phyloP scores from a whole-genome alignment of 2,797 vertebrate species.

The Numenius phaeopus region DNA sequence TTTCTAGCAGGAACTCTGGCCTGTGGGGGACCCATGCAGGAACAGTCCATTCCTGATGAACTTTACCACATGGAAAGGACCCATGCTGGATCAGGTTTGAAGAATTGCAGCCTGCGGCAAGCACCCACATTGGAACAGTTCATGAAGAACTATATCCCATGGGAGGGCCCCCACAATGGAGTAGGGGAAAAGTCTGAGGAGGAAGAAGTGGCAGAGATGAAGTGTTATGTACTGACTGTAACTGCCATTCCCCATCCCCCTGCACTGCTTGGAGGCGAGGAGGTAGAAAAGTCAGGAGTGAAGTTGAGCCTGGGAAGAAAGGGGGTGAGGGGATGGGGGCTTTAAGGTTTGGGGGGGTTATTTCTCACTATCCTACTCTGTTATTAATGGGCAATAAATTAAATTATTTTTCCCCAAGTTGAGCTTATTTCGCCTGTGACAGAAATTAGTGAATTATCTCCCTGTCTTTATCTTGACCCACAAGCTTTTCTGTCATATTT shows the following conservation, averaged over 20 bases:
- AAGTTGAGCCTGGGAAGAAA: neutral
- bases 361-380: neutral
- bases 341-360: neutral
- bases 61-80: neutral
- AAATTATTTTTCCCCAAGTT: neutral
- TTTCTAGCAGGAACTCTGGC: neutral
- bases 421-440: neutral
- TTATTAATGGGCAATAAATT: neutral
- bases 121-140: neutral
- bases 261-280: neutral
- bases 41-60: neutral
- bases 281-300: neutral
- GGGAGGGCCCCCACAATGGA: neutral
- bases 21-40: fast-evolving
- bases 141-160: neutral
- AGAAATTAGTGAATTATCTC: neutral
- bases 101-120: neutral
- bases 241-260: too few relatives aligned
- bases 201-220: neutral
- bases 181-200: neutral
- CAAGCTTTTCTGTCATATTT: neutral
- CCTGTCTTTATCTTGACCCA: neutral
- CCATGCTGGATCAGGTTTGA: neutral
- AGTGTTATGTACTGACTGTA: neutral
- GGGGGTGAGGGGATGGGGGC: neutral